phyloP scores from a whole-genome alignment of 2,888 invertebrate genomes.

The Pandemis corylana region DNA sequence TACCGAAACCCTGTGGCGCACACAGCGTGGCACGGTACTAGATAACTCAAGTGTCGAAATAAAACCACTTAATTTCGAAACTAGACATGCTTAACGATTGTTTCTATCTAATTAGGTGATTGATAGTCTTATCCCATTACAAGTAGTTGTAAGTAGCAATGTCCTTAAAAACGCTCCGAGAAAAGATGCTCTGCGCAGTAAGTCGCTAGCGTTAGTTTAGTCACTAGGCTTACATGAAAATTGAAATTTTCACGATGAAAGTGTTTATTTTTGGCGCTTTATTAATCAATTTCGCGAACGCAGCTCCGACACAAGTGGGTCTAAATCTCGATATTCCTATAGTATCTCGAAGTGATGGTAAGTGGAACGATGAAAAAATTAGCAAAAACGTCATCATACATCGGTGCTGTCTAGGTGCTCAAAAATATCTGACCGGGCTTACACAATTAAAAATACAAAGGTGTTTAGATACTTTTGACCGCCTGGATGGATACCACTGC shows the following conservation, averaged over 20 bases:
- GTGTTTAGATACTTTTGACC: no score
- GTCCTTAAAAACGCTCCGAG: constrained; percentile 46
- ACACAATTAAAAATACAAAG: no score
- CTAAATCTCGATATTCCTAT: constrained; percentile 43
- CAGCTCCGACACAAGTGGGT: constrained; percentile 54
- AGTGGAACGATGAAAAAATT: constrained; percentile 9
- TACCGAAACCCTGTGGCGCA: constrained; percentile 56
- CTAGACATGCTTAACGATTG: constrained; percentile 56
- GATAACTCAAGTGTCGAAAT: constrained; percentile 60
- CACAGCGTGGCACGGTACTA: constrained; percentile 47
- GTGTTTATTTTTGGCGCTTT: constrained; percentile 29
- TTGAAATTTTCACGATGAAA: constrained; percentile 16
- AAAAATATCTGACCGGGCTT: no score
- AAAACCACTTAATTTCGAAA: constrained; percentile 63
- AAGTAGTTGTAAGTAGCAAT: constrained; percentile 46
- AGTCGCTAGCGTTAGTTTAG: constrained; percentile 27
- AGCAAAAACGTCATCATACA: not conserved
- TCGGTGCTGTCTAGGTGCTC: no score
- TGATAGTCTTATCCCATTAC: constrained; percentile 62
- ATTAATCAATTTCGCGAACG: constrained; percentile 46
- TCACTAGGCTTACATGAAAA: constrained; percentile 17
- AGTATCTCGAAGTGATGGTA: constrained; percentile 30
- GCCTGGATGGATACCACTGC: no score
- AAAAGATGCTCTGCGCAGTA: constrained; percentile 40
- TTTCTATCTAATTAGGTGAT: constrained; percentile 74